Evolutionary conservation across 2,888 invertebrate species (phyloP), one percentile per base, ranked within the genome.

Genomic region (Stenodema calcarata): DNA sequence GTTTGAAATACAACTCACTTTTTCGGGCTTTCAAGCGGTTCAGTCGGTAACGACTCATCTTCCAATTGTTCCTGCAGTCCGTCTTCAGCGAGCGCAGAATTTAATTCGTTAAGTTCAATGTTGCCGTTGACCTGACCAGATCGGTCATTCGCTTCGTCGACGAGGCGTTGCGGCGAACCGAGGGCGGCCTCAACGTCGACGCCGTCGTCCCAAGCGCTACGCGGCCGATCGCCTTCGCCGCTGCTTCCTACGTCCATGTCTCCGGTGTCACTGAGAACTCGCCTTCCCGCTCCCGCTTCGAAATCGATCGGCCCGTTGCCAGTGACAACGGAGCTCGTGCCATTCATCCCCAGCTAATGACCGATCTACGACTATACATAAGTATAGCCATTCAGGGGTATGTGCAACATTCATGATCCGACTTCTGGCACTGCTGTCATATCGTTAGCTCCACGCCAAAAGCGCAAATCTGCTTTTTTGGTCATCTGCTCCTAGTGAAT

Each of bases 191-290:
- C 84, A 14, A 84, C 84, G 47, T 84, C 84, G 35, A 27, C 69
- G 11, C 18, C 73, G 44, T 73, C 84, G 44, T 84, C 84, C 84
- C 84, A 84, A 18, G 84, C 84, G 84, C 84, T 84, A 1, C 84
- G 84, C 84, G 84, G 84, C n/a, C 84, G 84, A 16, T 84, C 84
- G 84, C 73, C 41, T 73, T 75, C 84, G 2, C 84, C 44, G 62
- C 82, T 70, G 70, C 69, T 62, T 28, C 6, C 47, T 14, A 23
- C 41, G 11, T 73, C 44, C 84, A 84, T 84, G 84, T 54, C 75
- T 28, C 30, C 41, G 70, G 41, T 18, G 82, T 41, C 82, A 50
- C 82, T 42, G 42, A 18, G 23, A 28, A n/a, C 44, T 42, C 18
- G 42, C 11, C 35, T 14, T 14, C 70, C 70, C 41, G 9, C 42